phyloP scores from a whole-genome alignment of 2,797 vertebrate species.

The Arrhamphus sclerolepis region DNA sequence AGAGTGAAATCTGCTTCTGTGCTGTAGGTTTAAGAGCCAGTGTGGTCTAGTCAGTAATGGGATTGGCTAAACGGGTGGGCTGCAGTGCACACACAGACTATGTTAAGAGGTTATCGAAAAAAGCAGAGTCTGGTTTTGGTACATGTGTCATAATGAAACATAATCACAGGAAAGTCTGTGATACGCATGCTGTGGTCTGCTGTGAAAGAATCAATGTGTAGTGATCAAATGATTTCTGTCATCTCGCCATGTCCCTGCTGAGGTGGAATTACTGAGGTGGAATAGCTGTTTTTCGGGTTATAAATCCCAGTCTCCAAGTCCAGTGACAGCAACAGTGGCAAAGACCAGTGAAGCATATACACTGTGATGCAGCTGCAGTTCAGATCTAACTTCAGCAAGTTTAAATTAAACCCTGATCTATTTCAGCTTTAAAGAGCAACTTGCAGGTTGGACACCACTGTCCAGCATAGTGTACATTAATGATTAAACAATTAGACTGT shows the following conservation, averaged over 20 bases:
- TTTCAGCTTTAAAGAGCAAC: conserved; percentile 3
- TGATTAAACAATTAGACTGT: no score
- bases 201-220: conserved; percentile 52
- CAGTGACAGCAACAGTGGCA: conserved; percentile 29
- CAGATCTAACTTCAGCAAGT: conserved; percentile 13
- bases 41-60: conserved; percentile 46
- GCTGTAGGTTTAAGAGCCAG: conserved; percentile 45
- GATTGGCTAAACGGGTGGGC: conserved; percentile 14
- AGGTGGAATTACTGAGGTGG: conserved; percentile 64
- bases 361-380: conserved; percentile 9
- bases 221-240: conserved; percentile 61
- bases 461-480: no score
- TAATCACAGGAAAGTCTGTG: conserved; percentile 26
- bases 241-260: conserved; percentile 37
- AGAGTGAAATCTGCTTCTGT: conserved; percentile 17
- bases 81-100: conserved; percentile 7
- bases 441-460: no score
- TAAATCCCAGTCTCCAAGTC: conserved; percentile 52
- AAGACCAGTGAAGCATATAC: conserved; percentile 16
- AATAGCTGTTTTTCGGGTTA: conserved; percentile 48
- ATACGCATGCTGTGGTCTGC: conserved; percentile 26
- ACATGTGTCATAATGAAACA: conserved; percentile 32
- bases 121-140: not conserved
- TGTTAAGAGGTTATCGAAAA: conserved; percentile 46
- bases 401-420: conserved; percentile 11